Evolutionary conservation across 2,888 invertebrate genomes (phyloP), one percentile per base, ranked within the genome.

Genomic region (Orchesellides sinensis): DNA sequence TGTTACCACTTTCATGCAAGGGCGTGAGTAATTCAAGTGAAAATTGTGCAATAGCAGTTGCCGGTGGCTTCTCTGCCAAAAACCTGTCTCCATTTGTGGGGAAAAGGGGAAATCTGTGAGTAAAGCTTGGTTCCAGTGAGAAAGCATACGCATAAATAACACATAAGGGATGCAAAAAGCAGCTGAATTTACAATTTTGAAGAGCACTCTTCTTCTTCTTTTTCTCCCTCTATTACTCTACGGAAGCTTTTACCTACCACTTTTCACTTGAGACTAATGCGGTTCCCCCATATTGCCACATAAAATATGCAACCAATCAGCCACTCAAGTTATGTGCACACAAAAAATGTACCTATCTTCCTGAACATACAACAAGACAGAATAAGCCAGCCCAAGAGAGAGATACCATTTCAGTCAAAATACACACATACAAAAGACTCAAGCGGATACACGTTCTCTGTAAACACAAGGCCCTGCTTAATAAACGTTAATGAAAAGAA

Each of bases 241-340:
- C 47, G 54, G 54, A 75, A 66, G 65, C 77, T 77, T 68, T 68
- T 68, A 47, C 59, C 59, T 25, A 54, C 54, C 54, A 12, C 40
- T 47, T 61, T 61, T 35, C 59, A 65, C 69, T 59, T 78, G 69
- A 63, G 61, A 59, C 65, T 68, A 54, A 70, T 72, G 56, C 69
- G 63, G 68, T 79, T 54, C 45, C 27, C 81, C 80, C 52, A 69
- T 49, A 74, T 63, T 75, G 54, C 63, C 74, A 69, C 82, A 82
- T 82, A 82, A 82, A 82, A 82, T 75, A 82, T 82, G 82, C 82
- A 82, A 74, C 82, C 82, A 82, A 74, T 75, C 82, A 82, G 69
- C 74, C 81, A 74, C 66, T 66, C 40, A 32, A 56, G 61, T 56
- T 65, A 61, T 61, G 17, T 49, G 29, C 45, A 49, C 56, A 61